Evolutionary conservation across 2,797 vertebrate genomes (phyloP), one percentile per base, ranked within the genome.

Genomic region (Decapterus maruadsi): DNA sequence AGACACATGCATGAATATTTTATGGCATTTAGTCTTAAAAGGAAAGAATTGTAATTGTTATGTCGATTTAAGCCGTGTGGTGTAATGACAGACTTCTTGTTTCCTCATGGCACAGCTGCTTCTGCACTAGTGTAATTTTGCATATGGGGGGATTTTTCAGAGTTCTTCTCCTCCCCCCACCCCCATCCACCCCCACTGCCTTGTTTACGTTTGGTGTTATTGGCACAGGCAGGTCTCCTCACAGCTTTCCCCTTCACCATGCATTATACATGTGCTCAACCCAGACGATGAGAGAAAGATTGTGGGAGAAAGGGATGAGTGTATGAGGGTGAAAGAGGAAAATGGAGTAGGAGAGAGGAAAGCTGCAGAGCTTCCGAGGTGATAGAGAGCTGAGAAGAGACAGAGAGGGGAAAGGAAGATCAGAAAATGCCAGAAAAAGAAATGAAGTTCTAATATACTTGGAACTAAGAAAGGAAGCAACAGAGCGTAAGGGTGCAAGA

Each of bases 221-320:
- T 91, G 91, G 90, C 90, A 85, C 82, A 89, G 91, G 87, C 94
- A 90, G 85, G 75, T 89, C 85, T 91, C 73, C 85, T 86, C 83
- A 59, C 87, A 90, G 92, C 74, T 87, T 88, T 79, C 62, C 50
- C 77, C 77, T 77, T 89, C 75, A 72, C 80, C 85, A 93, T 95
- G 90, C 89, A 96, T 95, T 95, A 95, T 93, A 92, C 89, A 94
- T 95, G 92, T 67, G 75, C 75, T 87, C 78, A 75, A 89, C 82
- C 87, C 89, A 90, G 84, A 82, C 80, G 85, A 92, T 87, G 81
- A 91, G 84, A 83, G 73, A 65, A 81, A 83, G 80, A 80, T 68
- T 77, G 72, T 60, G 72, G 78, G 72, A 86, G 83, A 84, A 86
- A 77, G 57, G 75, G 74, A 62, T 81, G 68, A 59, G 76, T 66